Percentiles rank a stretch among this genome's conserved stretches.
Evolutionary conservation across 2,113 vertebrate genomes (phyloP).

Genomic region (Neotoma lepida): DNA sequence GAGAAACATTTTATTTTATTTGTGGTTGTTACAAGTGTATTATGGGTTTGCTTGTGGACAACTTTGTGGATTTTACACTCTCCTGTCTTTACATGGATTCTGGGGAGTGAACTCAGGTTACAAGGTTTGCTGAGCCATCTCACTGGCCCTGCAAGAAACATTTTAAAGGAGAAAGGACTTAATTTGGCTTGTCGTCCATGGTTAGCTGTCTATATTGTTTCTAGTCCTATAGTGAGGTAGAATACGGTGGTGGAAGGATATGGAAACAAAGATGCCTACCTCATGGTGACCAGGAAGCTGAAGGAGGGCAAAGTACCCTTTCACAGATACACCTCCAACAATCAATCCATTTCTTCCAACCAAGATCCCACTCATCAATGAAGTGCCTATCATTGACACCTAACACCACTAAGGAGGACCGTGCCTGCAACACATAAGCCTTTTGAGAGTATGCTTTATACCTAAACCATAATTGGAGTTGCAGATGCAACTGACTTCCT

Average conservation of each 20-base stretch:
- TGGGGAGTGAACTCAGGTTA: not conserved
- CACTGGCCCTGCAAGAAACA: not conserved
- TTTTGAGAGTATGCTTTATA: not conserved
- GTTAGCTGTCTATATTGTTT: not conserved
- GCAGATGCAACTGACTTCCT: not conserved
- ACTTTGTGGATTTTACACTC: too few relatives aligned
- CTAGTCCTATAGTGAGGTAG: not conserved
- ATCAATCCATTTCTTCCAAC: not conserved
- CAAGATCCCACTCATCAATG: too few relatives aligned
- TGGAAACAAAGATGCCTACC: not conserved
- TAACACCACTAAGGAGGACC: not conserved
- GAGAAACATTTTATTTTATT: not conserved
- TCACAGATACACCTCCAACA: not conserved
- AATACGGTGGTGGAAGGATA: not conserved
- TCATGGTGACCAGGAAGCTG: not conserved
- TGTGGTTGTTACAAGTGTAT: not conserved
- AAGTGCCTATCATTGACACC: too few relatives aligned
- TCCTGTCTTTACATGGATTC: not conserved
- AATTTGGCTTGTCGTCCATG: too few relatives aligned
- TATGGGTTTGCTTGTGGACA: not conserved
- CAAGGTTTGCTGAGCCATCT: not conserved
- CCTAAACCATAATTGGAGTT: not conserved
- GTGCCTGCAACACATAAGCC: not conserved
- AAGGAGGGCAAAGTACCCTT: not conserved
- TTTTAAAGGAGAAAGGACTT: not conserved